phyloP scores from a whole-genome alignment of 2,888 invertebrate genomes.

The Lithodes maja region DNA sequence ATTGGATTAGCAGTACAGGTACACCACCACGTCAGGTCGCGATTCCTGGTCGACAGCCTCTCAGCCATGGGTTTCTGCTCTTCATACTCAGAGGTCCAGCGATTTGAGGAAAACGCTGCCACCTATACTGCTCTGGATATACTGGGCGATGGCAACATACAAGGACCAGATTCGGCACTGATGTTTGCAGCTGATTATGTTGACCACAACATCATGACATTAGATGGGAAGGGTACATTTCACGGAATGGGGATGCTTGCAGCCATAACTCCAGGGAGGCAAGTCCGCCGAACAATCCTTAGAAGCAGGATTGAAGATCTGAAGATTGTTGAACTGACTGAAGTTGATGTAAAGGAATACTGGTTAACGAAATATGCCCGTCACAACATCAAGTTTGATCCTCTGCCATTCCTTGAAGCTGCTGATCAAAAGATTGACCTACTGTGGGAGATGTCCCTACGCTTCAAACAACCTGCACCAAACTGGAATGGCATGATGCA shows the following conservation, averaged over 20 bases:
- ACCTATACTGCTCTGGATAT: slow-evolving; percentile 23
- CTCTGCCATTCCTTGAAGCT: slow-evolving; percentile 36
- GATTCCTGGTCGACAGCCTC: slow-evolving; percentile 42
- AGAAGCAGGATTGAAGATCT: slow-evolving; percentile 5
- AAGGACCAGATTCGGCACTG: slow-evolving; percentile 28
- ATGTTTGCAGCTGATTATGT: slow-evolving; percentile 44
- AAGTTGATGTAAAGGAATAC: slow-evolving; percentile 26
- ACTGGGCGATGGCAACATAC: slow-evolving; percentile 30
- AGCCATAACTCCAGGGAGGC: slow-evolving; percentile 6
- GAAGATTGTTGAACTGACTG: slow-evolving; percentile 9
- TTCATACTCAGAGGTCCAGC: slow-evolving; percentile 35
- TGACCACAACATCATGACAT: slow-evolving; percentile 35
- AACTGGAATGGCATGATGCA: slow-evolving; percentile 35
- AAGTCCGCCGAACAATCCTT: slow-evolving; percentile 26
- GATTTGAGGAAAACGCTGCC: slow-evolving; percentile 45
- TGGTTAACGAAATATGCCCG: slow-evolving; percentile 13
- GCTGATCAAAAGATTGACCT: slow-evolving; percentile 31
- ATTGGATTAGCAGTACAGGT: slow-evolving; percentile 37
- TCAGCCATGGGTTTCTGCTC: slow-evolving; percentile 33
- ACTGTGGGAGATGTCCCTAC: slow-evolving; percentile 40
- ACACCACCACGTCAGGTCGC: slow-evolving; percentile 23
- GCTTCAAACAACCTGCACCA: slow-evolving; percentile 33
- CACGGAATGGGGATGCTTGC: slow-evolving; percentile 22
- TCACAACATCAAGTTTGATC: slow-evolving; percentile 15
- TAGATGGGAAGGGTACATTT: slow-evolving; percentile 25